These are phyloP conservation scores for Bambusicola thoracicus DNA, from an alignment of 2,113 vertebrate genomes.

Conservation along the genomic window DNA sequence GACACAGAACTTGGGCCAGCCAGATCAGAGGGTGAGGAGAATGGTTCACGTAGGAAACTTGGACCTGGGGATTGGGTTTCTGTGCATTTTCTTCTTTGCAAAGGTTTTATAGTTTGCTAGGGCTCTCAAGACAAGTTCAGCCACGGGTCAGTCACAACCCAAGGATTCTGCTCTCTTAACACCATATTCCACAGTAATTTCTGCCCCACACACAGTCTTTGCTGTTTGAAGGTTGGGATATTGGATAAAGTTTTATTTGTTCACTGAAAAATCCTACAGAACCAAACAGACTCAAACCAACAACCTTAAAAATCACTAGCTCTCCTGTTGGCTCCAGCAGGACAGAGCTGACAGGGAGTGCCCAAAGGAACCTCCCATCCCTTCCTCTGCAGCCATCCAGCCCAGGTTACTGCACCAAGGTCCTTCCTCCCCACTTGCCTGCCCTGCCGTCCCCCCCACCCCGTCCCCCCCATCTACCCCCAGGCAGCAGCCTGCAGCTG, in stretches of 20 bases:
- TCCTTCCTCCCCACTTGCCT: background rate
- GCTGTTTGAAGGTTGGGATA: background rate
- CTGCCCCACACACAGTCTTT: background rate
- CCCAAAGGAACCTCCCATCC: background rate
- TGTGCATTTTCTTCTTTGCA: background rate
- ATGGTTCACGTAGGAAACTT: background rate
- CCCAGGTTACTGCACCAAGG: background rate
- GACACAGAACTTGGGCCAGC: background rate
- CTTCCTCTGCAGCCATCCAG: background rate
- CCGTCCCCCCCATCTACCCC: background rate
- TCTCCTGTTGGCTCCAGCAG: background rate
- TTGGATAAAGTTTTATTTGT: background rate
- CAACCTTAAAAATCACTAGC: fast-evolving
- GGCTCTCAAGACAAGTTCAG: background rate
- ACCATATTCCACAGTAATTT: background rate
- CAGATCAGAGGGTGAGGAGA: background rate
- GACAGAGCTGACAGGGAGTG: background rate
- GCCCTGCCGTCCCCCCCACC: background rate
- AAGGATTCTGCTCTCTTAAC: background rate
- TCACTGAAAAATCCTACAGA: background rate
- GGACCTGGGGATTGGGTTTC: background rate
- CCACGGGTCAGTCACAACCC: background rate
- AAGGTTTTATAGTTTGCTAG: background rate
- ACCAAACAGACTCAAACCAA: fast-evolving
- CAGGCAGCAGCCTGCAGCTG: constrained; percentile 44